phyloP scores from a whole-genome alignment of 1,140 invertebrate species.

The Drosophila ohnishii region DNA sequence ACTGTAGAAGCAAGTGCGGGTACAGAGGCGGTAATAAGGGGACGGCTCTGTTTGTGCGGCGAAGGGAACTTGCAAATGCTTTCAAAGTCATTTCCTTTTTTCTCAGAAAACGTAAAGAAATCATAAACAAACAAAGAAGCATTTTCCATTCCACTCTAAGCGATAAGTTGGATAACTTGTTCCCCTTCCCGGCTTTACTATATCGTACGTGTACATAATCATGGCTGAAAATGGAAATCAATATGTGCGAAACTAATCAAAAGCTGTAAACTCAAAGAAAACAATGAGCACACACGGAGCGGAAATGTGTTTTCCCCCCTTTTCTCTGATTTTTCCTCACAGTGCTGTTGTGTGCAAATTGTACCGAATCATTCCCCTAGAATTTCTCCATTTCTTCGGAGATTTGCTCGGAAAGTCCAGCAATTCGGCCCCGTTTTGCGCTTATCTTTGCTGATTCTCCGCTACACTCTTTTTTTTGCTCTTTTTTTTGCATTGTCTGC shows the following conservation, averaged over 20 bases:
- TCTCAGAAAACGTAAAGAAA: slow-evolving; percentile 72
- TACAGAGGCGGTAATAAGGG: not conserved
- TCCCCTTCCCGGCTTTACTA: slow-evolving; percentile 6
- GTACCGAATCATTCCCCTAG: slow-evolving; percentile 18
- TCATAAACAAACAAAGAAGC: slow-evolving; percentile 51
- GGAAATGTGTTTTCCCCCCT: slow-evolving; percentile 20
- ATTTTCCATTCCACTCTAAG: slow-evolving; percentile 13
- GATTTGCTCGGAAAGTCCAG: slow-evolving; percentile 35
- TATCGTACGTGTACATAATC: slow-evolving; percentile 23
- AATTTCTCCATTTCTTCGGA: slow-evolving; percentile 24
- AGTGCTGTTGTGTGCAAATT: slow-evolving; percentile 8
- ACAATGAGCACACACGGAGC: slow-evolving; percentile 35
- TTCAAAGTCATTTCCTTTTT: slow-evolving; percentile 70
- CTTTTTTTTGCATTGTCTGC: slow-evolving; percentile 31
- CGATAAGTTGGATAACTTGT: slow-evolving; percentile 43
- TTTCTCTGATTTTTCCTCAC: not conserved
- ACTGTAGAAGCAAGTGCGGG: slow-evolving; percentile 5
- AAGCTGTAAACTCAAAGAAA: slow-evolving; percentile 41
- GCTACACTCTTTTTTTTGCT: slow-evolving; percentile 5
- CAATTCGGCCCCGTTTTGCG: slow-evolving; percentile 40
- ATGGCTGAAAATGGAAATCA: slow-evolving; percentile 34
- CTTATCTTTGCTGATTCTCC: slow-evolving; percentile 22
- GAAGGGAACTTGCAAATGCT: slow-evolving; percentile 50
- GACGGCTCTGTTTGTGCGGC: slow-evolving; percentile 22
- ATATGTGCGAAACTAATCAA: slow-evolving; percentile 63